Conservation (phyloP, 1,140 invertebrate genomes). For the Papilio glaucus region DNA sequence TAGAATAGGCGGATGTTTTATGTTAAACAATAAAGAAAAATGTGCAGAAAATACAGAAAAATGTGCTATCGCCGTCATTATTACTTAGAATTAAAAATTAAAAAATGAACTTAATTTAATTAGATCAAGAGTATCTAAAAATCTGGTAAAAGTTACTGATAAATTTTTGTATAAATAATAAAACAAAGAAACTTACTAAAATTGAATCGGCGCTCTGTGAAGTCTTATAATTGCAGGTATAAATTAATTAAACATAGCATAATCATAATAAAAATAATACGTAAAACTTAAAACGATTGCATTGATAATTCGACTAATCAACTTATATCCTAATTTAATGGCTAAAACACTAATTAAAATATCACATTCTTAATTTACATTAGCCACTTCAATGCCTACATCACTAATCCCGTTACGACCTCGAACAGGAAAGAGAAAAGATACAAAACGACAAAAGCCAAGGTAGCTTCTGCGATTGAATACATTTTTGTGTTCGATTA, state of each 20-base stretch:
- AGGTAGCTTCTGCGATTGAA: conserved; percentile 75
- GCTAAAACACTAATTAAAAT: conserved; percentile 47
- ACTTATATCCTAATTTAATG: conserved; percentile 49
- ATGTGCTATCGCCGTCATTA: not conserved
- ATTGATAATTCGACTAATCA: conserved; percentile 50
- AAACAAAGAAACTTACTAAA: conserved; percentile 30
- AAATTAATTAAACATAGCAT: conserved; percentile 29
- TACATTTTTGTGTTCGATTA: conserved; percentile 70
- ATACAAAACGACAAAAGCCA: conserved; percentile 75
- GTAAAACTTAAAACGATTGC: conserved; percentile 53
- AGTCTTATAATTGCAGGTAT: conserved; percentile 22
- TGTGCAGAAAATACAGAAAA: too few species aligned
- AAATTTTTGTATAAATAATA: conserved; percentile 2
- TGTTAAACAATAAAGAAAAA: too few species aligned
- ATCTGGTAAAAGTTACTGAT: not conserved
- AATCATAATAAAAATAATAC: conserved; percentile 25
- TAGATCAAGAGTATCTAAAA: not conserved
- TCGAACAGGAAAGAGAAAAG: conserved; percentile 77
- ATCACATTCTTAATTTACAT: conserved; percentile 64
- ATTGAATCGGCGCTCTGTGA: conserved; percentile 27
- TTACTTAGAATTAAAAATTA: not conserved
- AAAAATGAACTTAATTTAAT: not conserved
- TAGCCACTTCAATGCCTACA: conserved; percentile 51
- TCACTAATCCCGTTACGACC: conserved; percentile 74
- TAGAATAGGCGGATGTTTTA: too few species aligned